Conservation (phyloP, 2,888 invertebrate genomes). For the Agrotis ipsilon region DNA sequence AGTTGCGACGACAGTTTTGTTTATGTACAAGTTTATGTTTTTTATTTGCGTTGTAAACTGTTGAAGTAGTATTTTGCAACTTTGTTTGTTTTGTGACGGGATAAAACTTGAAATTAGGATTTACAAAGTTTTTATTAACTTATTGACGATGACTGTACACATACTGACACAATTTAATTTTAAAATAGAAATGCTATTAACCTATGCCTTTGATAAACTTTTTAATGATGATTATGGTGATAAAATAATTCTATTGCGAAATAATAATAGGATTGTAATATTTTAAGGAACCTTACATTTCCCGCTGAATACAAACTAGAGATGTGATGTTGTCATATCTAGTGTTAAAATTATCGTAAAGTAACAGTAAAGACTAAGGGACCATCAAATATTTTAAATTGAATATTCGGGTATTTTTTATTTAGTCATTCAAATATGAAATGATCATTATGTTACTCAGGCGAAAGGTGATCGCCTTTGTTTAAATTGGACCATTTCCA, state of each 20-base stretch:
- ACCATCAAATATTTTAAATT: neutral
- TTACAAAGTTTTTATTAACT: neutral
- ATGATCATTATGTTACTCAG: neutral
- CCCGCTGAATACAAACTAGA: neutral
- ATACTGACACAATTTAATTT: neutral
- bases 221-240: too few species aligned
- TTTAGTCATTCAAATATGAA: neutral
- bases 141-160: neutral
- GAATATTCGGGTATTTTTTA: too few species aligned
- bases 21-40: constrained; percentile 8
- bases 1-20: constrained; percentile 22
- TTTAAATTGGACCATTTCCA: constrained; percentile 3
- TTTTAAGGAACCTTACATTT: neutral
- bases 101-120: constrained; percentile 7
- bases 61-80: constrained; percentile 15
- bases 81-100: neutral
- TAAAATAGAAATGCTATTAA: too few species aligned
- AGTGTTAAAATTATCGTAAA: constrained; percentile 22
- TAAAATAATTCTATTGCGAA: too few species aligned
- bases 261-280: too few species aligned
- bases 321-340: neutral
- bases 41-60: neutral
- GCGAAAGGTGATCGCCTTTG: too few species aligned
- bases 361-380: neutral
- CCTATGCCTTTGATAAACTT: too few species aligned